Evolutionary conservation across 2,797 vertebrate genomes (phyloP), one percentile per base, ranked within the genome.

Genomic region (Arrhamphus sclerolepis): DNA sequence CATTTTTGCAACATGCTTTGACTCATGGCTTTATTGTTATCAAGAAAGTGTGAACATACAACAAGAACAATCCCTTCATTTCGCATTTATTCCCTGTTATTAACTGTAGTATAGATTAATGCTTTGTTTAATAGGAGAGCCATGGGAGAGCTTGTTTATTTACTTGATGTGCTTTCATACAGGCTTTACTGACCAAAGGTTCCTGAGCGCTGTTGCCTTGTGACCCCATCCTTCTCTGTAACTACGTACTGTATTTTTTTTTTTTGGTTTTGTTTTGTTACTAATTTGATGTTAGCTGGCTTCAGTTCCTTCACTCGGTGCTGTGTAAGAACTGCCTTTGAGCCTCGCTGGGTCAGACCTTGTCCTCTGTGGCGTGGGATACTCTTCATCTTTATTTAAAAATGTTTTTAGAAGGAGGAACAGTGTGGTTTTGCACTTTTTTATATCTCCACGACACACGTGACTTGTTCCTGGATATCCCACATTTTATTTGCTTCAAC

Each of bases 381-480:
- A 78, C 64, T 77, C 67, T 88, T 84, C 85, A 90, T 87, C 88
- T 89, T 91, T 91, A 92, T 94, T 91, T 92, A 89, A 90, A 89
- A 78, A 68, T 85, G 77, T 87, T 88, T 84, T 83, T 82, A 90
- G 81, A 89, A 85, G 86, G 87, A 89, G 86, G 81, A 89, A 87
- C 82, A 81, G 83, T 89, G 86, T 88, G 88, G 84, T 89, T 89
- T 91, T 93, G 92, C 92, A 94, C 91, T 93, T 93, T 46, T 93
- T 89, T 85, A 75, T 81, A 80, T 86, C 89, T 89, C 88, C 88
- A 92, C 78, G 80, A 88, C 81, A 89, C 82, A 91, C 83, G 84
- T 86, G 85, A 92, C 78, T 86, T 85, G 80, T 87, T 89, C 71
- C 78, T 55, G 47, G 86, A 91, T 75, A 88, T 83, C 85, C 83